Evolutionary conservation across 2,888 invertebrate species (phyloP).

Genomic region (Deilephila elpenor): DNA sequence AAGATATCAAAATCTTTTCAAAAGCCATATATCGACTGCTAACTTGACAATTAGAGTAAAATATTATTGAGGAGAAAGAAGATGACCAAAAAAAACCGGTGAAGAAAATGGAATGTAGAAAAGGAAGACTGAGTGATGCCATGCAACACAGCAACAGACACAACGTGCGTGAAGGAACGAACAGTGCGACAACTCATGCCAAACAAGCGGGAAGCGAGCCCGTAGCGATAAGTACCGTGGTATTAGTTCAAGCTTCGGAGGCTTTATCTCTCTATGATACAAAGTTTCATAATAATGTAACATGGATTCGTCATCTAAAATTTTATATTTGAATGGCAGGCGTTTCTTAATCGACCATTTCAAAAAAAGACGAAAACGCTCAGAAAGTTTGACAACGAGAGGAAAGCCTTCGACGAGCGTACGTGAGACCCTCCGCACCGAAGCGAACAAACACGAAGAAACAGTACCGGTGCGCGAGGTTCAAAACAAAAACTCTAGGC

Average conservation of each 20-base stretch:
- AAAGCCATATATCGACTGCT: conserved; percentile 21
- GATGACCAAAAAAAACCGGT: conserved; percentile 12
- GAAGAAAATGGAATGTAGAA: conserved; percentile 18
- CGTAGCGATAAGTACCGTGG: conserved; percentile 65
- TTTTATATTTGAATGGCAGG: background rate
- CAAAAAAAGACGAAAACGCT: background rate
- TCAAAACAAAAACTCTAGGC: conserved; percentile 84
- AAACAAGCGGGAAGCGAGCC: conserved; percentile 60
- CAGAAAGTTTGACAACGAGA: conserved; percentile 10
- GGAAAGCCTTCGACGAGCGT: conserved; percentile 57
- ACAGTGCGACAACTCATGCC: conserved; percentile 53
- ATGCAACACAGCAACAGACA: conserved; percentile 14
- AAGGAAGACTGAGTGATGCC: conserved; percentile 19
- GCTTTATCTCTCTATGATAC: conserved; percentile 47
- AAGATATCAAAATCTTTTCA: background rate
- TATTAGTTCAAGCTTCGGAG: conserved; percentile 61
- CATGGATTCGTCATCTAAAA: background rate
- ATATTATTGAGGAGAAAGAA: background rate
- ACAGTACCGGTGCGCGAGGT: conserved; percentile 77
- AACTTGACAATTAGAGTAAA: background rate
- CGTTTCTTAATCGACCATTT: background rate
- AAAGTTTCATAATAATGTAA: background rate
- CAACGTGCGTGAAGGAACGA: conserved; percentile 47
- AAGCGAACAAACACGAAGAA: conserved; percentile 70
- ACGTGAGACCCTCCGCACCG: conserved; percentile 75